A percentile compares a stretch with the other conserved stretches of the same genome.
These are phyloP conservation scores for Amniataba percoides DNA, from an alignment of 2,797 vertebrate species.

Conservation along the genomic window DNA sequence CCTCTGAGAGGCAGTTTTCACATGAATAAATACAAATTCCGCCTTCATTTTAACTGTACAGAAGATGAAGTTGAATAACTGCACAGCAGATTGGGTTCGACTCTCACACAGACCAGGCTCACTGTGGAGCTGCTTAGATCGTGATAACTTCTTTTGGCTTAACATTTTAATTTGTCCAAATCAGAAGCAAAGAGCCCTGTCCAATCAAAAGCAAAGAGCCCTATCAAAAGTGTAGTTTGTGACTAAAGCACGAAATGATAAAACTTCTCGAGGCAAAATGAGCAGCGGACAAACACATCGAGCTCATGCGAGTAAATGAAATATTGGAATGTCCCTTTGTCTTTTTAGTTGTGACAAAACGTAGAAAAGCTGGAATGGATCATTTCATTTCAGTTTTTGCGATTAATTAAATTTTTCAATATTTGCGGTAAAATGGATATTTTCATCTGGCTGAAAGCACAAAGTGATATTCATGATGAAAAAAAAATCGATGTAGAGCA, in stretches of 20 bases:
- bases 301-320: background rate
- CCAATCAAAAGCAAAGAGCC: background rate
- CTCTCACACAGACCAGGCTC: background rate
- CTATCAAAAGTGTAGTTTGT: constrained; percentile 9
- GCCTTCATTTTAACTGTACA: constrained; percentile 7
- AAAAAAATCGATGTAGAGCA: constrained; percentile 8
- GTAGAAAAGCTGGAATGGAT: background rate
- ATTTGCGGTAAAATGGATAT: constrained; percentile 6
- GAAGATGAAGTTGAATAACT: background rate
- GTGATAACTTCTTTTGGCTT: background rate
- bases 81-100: background rate
- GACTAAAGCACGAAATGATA: constrained; percentile 3
- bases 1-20: constrained; percentile 21
- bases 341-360: background rate
- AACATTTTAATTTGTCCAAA: constrained; percentile 5
- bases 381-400: background rate
- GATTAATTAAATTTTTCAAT: constrained; percentile 15
- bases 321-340: background rate
- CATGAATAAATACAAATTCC: constrained; percentile 26
- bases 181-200: background rate
- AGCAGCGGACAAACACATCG: background rate
- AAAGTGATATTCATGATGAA: constrained; percentile 8
- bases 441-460: constrained; percentile 13
- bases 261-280: background rate
- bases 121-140: background rate